These are phyloP conservation scores for Drosophila tripunctata DNA, from an alignment of 2,888 invertebrate species.

Conservation along the genomic window DNA sequence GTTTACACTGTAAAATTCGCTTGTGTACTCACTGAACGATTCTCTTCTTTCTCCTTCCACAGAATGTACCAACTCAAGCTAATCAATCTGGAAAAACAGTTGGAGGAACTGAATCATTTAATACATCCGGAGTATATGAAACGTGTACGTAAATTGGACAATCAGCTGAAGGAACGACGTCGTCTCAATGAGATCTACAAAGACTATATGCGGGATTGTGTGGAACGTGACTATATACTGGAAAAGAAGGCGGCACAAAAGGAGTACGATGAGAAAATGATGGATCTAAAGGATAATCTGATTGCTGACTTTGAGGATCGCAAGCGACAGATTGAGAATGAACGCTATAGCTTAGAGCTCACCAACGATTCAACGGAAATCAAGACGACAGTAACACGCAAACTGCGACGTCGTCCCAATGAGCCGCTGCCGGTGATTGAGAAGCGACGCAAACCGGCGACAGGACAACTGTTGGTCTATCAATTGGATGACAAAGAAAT, in stretches of 20 bases:
- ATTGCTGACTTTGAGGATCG: constrained; percentile 97
- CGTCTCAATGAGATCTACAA: constrained; percentile 90
- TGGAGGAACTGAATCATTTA: constrained; percentile 94
- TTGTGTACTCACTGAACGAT: background rate
- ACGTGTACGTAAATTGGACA: constrained; percentile 92
- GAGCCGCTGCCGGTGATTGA: constrained; percentile 95
- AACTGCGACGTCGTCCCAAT: constrained; percentile 95
- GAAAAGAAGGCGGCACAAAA: constrained; percentile 95
- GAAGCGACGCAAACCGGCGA: constrained; percentile 93
- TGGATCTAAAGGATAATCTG: constrained; percentile 93
- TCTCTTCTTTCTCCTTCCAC: constrained; percentile 12
- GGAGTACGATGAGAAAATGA: constrained; percentile 97
- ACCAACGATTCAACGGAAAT: constrained; percentile 95
- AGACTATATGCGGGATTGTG: constrained; percentile 93
- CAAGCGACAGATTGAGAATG: constrained; percentile 93
- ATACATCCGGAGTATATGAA: constrained; percentile 94
- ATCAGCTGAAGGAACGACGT: constrained; percentile 91
- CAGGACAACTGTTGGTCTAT: constrained; percentile 94
- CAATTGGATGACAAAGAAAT: constrained; percentile 95
- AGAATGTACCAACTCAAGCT: constrained; percentile 96
- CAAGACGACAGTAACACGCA: constrained; percentile 98
- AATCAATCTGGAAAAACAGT: constrained; percentile 93
- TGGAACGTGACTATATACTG: constrained; percentile 93
- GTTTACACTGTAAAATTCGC: too few relatives aligned
- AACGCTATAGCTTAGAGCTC: constrained; percentile 94